Evolutionary conservation across 2,113 vertebrate species (phyloP).

Genomic region (Fregetta grallaria): DNA sequence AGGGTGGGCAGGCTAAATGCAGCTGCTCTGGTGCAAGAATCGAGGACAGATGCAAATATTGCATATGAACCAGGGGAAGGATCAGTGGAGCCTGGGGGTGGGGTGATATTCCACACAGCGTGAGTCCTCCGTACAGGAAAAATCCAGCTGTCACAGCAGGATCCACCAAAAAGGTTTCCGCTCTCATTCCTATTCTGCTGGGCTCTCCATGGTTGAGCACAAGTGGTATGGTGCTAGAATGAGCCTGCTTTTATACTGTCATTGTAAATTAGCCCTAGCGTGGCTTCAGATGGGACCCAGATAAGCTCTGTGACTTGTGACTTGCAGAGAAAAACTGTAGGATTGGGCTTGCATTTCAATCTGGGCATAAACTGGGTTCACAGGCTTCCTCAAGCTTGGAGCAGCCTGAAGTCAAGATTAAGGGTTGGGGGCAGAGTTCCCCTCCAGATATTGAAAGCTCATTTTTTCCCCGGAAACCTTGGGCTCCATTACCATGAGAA

Average conservation of each 20-base stretch:
- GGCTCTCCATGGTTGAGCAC: background rate
- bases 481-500: constrained; percentile 4
- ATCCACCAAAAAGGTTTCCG: background rate
- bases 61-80: background rate
- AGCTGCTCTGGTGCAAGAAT: background rate
- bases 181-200: background rate
- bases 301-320: background rate
- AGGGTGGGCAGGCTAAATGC: background rate
- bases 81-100: background rate
- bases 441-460: background rate
- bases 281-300: background rate
- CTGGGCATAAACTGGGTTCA: background rate
- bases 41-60: background rate
- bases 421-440: background rate
- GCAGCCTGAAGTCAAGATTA: background rate
- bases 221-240: background rate
- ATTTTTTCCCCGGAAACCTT: background rate
- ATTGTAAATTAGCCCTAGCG: background rate
- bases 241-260: background rate
- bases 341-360: background rate
- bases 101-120: background rate
- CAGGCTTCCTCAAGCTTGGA: background rate
- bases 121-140: background rate
- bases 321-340: background rate
- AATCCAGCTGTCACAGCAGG: background rate